Evolutionary conservation across 2,888 invertebrate genomes (phyloP), one percentile per base, ranked within the genome.

Genomic region (Corbicula japonica): DNA sequence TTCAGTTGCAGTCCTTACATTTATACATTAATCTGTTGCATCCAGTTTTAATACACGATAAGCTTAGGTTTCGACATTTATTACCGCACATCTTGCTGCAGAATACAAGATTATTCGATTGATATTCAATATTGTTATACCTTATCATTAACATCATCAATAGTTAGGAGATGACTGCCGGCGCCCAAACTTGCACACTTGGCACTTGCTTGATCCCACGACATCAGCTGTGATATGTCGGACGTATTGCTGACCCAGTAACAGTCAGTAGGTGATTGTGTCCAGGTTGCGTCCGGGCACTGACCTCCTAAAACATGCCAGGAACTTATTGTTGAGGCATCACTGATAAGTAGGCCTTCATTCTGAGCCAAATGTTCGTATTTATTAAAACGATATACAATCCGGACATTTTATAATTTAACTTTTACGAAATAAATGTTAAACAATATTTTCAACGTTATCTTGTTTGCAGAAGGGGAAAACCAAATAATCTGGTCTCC

Each of bases 211-310:
- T 84, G 63, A 10, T 46, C 46, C 86, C 86, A 88, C 1, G 86
- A 80, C 35, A 83, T n/a, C 12, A 85, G 52, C 68, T 86, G 84
- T 4, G 79, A 70, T 6, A 74, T 65, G 58, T 85, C 81, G n/a
- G 74, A 77, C 0, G 73, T 68, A 41, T 87, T 82, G 70, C 87
- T 86, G 56, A 86, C 74, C 41, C 50, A 84, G 56, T 80, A 88
- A 54, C 88, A 88, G 28, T 75, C 66, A 8, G 61, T 70, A 48
- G 58, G 41, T 26, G 48, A 70, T 50, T 66, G 26, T 58, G 70
- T 38, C 84, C 82, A 83, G 6, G 56, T 60, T 10, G 41, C 35
- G 18, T 61, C 61, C 0, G 82, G 76, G 46, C 86, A 86, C 0
- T 70, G 58, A 8, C 72, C 44, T 28, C 77, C 82, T 76, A 50